These are phyloP conservation scores for Chloroceryle aenea DNA, from an alignment of 2,113 vertebrate genomes.

Conservation along the genomic window DNA sequence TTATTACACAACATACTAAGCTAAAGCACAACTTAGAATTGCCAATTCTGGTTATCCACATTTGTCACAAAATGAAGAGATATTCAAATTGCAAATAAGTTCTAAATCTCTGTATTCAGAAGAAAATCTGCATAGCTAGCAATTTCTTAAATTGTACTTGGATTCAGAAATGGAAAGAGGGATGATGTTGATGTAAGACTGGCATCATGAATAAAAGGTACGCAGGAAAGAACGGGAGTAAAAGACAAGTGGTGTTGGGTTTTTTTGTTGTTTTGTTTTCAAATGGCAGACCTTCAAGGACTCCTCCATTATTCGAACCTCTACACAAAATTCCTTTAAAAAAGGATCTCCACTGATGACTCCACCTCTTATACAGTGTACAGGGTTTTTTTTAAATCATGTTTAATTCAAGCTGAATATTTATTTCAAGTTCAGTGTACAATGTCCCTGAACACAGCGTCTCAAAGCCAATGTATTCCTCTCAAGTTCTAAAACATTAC, in stretches of 20 bases:
- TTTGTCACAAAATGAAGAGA: background rate
- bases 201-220: background rate
- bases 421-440: background rate
- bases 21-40: slow-evolving; percentile 11
- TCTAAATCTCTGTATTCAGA: background rate
- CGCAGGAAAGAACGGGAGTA: background rate
- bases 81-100: background rate
- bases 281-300: background rate
- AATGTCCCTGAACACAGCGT: background rate
- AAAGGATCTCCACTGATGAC: background rate
- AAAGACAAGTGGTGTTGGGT: background rate
- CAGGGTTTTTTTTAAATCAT: background rate
- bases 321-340: background rate
- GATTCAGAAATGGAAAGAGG: background rate
- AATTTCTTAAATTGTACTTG: background rate
- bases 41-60: background rate
- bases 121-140: background rate
- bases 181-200: background rate
- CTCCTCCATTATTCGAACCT: background rate
- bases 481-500: background rate
- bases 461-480: background rate
- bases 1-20: background rate
- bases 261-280: background rate
- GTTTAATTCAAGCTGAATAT: background rate
- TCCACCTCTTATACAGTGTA: background rate